phyloP scores from a whole-genome alignment of 2,888 invertebrate species.

The Nasonovia ribisnigri region DNA sequence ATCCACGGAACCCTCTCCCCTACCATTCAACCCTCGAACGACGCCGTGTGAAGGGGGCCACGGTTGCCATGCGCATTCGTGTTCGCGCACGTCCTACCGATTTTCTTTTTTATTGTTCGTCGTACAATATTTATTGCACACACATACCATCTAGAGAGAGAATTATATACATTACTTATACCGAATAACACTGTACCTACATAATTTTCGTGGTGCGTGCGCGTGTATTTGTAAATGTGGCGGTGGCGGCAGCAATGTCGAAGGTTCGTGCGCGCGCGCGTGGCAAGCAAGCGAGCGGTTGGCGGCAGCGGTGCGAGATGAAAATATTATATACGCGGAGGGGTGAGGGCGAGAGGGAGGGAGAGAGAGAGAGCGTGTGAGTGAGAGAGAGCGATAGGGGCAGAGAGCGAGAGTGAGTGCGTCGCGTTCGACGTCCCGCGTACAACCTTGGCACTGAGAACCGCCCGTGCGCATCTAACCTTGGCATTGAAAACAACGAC shows the following conservation, averaged over 20 bases:
- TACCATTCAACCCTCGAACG: neutral
- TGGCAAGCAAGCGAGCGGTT: neutral
- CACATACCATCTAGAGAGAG: neutral
- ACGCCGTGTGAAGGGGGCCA: neutral
- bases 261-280: neutral
- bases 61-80: neutral
- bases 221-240: neutral
- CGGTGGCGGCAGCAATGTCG: neutral
- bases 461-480: conserved; percentile 62
- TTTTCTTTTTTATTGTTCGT: neutral
- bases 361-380: neutral
- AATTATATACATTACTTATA: neutral
- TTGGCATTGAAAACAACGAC: conserved; percentile 68
- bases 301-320: neutral
- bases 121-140: neutral
- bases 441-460: conserved; percentile 66
- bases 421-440: conserved; percentile 48
- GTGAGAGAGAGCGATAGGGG: neutral
- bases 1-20: neutral
- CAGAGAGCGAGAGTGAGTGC: neutral
- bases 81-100: neutral
- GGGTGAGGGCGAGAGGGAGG: too few species aligned
- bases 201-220: neutral
- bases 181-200: neutral
- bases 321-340: neutral